Percentiles rank a stretch among this genome's conserved stretches.
Conservation (phyloP, 2,797 vertebrate species). For the Balearica regulorum region DNA sequence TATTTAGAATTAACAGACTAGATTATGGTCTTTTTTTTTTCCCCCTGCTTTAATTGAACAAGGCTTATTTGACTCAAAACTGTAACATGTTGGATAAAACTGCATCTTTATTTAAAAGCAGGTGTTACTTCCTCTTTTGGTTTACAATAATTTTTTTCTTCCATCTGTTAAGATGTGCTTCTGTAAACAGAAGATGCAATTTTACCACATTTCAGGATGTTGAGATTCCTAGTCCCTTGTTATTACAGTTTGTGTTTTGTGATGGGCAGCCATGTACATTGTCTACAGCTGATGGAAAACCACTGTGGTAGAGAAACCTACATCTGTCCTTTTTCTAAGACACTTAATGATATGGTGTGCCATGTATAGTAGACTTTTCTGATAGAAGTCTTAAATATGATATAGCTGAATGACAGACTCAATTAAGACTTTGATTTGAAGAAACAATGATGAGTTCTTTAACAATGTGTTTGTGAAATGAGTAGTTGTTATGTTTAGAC, state of each 20-base stretch:
- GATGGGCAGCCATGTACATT: fast-evolving
- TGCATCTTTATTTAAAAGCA: background rate
- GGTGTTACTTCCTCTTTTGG: background rate
- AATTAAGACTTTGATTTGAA: background rate
- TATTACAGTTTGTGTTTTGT: background rate
- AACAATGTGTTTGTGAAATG: background rate
- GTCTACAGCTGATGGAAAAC: background rate
- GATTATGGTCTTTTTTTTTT: background rate
- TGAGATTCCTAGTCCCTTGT: background rate
- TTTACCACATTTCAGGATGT: background rate
- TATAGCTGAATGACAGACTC: background rate
- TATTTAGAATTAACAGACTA: background rate
- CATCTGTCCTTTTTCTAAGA: background rate
- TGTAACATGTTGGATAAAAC: background rate
- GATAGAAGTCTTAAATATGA: background rate
- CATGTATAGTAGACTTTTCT: background rate
- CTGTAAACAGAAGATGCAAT: background rate
- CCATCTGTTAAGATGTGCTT: background rate
- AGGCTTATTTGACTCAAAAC: background rate
- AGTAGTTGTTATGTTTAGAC: background rate
- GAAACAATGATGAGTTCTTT: background rate
- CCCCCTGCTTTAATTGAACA: background rate
- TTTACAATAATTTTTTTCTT: background rate
- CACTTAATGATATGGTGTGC: background rate
- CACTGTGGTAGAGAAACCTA: background rate